Base-by-base conservation (phyloP, 1,140 invertebrate species). In the Papilio helenus region DNA sequence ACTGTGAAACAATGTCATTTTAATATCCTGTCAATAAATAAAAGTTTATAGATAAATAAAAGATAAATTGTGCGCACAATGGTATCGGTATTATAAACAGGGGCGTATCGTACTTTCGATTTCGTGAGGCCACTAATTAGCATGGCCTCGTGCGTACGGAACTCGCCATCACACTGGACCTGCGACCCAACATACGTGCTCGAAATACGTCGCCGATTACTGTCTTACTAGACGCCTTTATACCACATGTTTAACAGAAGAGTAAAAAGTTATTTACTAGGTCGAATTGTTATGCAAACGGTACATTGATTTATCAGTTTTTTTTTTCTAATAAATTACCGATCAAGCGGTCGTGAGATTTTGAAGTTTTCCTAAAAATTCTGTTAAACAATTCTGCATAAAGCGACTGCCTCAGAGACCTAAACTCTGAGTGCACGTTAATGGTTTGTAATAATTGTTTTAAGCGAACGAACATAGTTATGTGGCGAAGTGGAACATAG, bases 111-210 rank as follows among this genome's bases (percentile, higher is more conserved):
- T 90, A 92, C 92, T 93, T 94, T 94, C 92, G 90, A 91, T 94
- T 93, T 94, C 92, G 93, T 92, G 92, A 92, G 88, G 87, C 85
- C 83, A 82, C 79, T 90, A 91, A 93, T 93, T 94, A 93, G 88
- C 89, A 93, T 91, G 92, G 89, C 87, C 90, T 89, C 88, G 88
- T 84, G 89, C 90, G 88, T 89, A 87, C 91, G 90, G 91, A 93
- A 92, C 91, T 91, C 78, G 84, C 82, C 74, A 55, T 55, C 51
- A 18, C 51, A 79, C 71, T 55, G 20, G 72, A 72, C 39, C 39
- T 44, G 68, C 42, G 44, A 20, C 34, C 34, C 5, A 34, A 20
- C 23, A 44, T 74, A 74, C 72, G 72, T 49, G 72, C 18, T 10
- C 20, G 23, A 74, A 74, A 74, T 74, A 74, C 72, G 73, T 16